Base-by-base conservation (phyloP, 2,888 invertebrate genomes). In the Tenthredo livida region DNA sequence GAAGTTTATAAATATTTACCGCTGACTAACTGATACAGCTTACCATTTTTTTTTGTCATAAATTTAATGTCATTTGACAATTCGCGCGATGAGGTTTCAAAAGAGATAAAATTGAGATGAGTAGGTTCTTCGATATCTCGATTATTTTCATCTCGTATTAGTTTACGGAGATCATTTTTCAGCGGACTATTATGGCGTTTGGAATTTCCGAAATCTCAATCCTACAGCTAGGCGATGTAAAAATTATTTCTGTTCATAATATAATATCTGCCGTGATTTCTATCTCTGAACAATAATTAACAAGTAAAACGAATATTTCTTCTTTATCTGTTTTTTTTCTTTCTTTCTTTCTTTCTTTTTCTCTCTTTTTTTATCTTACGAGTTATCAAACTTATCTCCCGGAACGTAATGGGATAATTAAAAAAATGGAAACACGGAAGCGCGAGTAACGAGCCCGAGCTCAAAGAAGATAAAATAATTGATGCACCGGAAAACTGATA, bases 1-100 rank as follows among this genome's bases (percentile, higher is more conserved):
- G n/a, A n/a, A 54, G n/a, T 54, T 54, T 67, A 67, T 67, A 29
- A 67, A 67, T 29, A 67, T 67, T 67, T 67, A 67, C 67, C 67
- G 12, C 25, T 17, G 21, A 67, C 67, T 67, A 67, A 67, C 21
- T 10, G 6, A 25, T 25, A 17, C 33, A 33, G 21, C 29, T 67
- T 25, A 67, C 25, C 29, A 33, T 2, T 7, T 54, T 2, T 7
- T 54, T 54, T 5, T 54, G n/a, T 54, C n/a, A 7, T 33, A 21
- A 33, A 67, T 25, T 67, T 25, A 67, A 67, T 12, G 29, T 29
- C 67, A 17, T 15, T 25, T 67, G 21, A 25, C 15, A 29, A 0
- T 29, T 33, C 54, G 54, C 54, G 54, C 10, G 7, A 54, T n/a
- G 54, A n/a, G 50, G 17, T 54, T 54, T 54, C 2, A 47, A 15